Evolutionary conservation across 92 coral and sea anemone genomes (phyloP).

Genomic region (Muricea muricata): DNA sequence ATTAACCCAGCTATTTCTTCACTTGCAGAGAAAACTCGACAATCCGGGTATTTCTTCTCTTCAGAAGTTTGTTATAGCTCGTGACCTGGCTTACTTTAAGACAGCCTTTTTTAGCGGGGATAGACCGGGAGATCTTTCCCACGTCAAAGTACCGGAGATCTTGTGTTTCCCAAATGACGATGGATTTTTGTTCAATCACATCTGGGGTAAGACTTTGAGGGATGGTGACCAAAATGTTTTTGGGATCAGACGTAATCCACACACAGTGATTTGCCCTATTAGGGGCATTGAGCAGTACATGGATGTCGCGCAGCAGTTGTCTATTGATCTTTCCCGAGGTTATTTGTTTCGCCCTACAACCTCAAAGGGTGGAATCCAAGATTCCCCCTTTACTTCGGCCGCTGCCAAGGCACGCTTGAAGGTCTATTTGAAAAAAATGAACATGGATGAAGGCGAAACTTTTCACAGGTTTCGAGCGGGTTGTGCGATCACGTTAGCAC

Average conservation of each 20-base stretch:
- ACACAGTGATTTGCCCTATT: conserved; percentile 25
- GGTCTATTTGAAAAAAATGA: conserved; percentile 48
- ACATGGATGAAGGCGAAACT: conserved; percentile 29
- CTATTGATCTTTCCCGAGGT: conserved; percentile 16
- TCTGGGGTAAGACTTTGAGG: conserved; percentile 29
- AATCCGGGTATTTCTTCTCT: background rate
- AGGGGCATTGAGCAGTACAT: conserved; percentile 23
- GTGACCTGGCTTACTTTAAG: conserved; percentile 42
- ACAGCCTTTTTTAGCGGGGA: conserved; percentile 43
- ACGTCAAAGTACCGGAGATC: conserved; percentile 20
- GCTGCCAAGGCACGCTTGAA: conserved; percentile 36
- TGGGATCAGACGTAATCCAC: conserved; percentile 40
- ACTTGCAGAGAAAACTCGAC: conserved; percentile 20
- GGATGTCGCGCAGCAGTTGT: conserved; percentile 3
- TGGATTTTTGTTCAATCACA: conserved; percentile 21
- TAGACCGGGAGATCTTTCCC: conserved; percentile 38
- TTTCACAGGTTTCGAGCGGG: conserved; percentile 23
- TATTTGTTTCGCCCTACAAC: conserved; percentile 32
- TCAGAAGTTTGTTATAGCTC: background rate
- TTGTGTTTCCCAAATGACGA: conserved; percentile 41
- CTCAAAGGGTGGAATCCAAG: conserved; percentile 10
- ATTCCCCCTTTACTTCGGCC: conserved; percentile 1
- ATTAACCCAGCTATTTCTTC: background rate
- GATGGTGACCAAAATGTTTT: conserved; percentile 49
- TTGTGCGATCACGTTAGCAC: conserved; percentile 30